These are phyloP conservation scores for Ornithoptera alexandrae DNA, from an alignment of 2,888 invertebrate genomes.

Conservation along the genomic window DNA sequence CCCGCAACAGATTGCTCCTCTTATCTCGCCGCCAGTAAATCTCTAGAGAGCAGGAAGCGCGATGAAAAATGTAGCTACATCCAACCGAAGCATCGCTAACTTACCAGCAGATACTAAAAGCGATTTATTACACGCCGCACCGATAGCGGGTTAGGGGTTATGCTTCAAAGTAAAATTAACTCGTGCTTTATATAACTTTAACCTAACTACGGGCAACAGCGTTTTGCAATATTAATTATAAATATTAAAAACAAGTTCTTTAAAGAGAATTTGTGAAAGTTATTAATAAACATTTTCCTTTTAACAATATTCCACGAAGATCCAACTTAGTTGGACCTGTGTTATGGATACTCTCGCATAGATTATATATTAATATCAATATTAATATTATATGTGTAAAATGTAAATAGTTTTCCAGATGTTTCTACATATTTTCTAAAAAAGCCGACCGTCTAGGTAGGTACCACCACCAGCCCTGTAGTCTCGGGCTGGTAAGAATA, in stretches of 20 bases:
- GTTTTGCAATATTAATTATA: neutral
- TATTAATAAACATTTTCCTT: too few relatives aligned
- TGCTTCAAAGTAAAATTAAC: conserved; percentile 24
- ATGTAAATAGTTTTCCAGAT: too few relatives aligned
- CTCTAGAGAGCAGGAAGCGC: conserved; percentile 49
- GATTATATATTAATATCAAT: neutral
- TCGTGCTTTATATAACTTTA: conserved; percentile 19
- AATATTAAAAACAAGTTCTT: neutral
- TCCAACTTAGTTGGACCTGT: too few relatives aligned
- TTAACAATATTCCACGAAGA: too few relatives aligned
- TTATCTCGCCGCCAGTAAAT: conserved; percentile 54
- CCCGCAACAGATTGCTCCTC: conserved; percentile 44
- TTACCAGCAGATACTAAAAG: conserved; percentile 40
- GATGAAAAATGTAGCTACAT: conserved; percentile 55
- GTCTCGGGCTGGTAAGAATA: too few relatives aligned
- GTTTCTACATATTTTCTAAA: too few relatives aligned
- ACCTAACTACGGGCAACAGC: conserved; percentile 12
- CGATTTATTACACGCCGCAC: conserved; percentile 39
- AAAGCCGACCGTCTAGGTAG: too few relatives aligned
- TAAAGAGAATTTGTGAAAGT: too few relatives aligned
- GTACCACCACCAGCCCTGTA: too few relatives aligned
- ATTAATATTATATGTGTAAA: too few relatives aligned
- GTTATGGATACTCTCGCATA: too few relatives aligned
- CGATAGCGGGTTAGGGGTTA: conserved; percentile 40
- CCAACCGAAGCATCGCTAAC: conserved; percentile 35